phyloP scores from a whole-genome alignment of 1,140 invertebrate species.

The Trigoniulus corallinus region DNA sequence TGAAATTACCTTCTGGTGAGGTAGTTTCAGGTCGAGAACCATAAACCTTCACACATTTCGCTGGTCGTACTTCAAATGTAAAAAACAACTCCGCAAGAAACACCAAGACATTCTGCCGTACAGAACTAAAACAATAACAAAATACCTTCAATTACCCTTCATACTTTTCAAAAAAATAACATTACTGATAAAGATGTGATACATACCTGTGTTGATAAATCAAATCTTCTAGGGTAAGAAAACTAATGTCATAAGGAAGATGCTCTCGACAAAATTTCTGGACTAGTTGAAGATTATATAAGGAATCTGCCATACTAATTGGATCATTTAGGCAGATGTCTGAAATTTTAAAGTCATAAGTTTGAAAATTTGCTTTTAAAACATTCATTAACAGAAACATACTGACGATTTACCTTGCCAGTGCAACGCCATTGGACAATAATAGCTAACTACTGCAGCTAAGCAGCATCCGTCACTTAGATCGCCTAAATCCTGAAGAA shows the following conservation, averaged over 20 bases:
- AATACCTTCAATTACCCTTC: constrained; percentile 7
- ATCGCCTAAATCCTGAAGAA: constrained; percentile 46
- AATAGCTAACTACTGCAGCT: constrained; percentile 76
- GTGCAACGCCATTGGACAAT: constrained; percentile 73
- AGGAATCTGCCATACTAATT: constrained; percentile 59
- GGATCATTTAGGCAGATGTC: constrained; percentile 33
- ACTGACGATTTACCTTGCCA: constrained; percentile 33
- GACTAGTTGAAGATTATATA: constrained; percentile 83
- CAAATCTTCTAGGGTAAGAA: constrained; percentile 89
- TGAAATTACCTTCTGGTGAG: background rate
- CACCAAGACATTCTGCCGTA: constrained; percentile 82
- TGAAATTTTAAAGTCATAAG: constrained; percentile 15
- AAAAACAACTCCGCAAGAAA: constrained; percentile 93
- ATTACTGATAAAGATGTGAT: background rate
- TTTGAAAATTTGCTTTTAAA: background rate
- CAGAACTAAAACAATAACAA: constrained; percentile 42
- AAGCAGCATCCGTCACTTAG: constrained; percentile 83
- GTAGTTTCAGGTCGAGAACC: background rate
- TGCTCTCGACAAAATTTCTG: constrained; percentile 63
- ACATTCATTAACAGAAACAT: background rate
- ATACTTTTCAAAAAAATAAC: constrained; percentile 3
- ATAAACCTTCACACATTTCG: constrained; percentile 58
- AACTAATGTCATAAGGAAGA: constrained; percentile 78
- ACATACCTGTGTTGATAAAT: constrained; percentile 80
- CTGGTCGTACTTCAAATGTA: constrained; percentile 81